Base-by-base conservation (phyloP, 1,140 invertebrate genomes). In the Lycorma delicatula region DNA sequence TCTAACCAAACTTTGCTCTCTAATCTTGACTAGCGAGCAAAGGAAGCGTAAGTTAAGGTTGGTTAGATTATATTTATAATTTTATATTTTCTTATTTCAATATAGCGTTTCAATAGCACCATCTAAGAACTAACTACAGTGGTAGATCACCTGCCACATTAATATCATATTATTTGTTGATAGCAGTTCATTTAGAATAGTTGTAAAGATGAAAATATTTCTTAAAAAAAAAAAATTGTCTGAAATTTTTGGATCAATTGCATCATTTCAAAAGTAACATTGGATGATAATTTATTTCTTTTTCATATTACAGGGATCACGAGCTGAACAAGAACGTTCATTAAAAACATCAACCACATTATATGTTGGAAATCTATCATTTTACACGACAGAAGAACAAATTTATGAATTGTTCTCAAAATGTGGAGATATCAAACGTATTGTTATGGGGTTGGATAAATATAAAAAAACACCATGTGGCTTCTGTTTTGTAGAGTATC, bases 381-480 rank as follows among this genome's bases (percentile, higher is more conserved):
- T 98, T 77, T 98, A 89, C 71, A 99, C 97, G 0, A 97, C 94
- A 3, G 97, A 99, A 73, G 96, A 98, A 75, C 97, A 99, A 78
- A 95, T 99, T 54, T 93, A 97, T 69, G 97, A 99, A 74, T 76
- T 99, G 36, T 99, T 99, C 74, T 86, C 87, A 22, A 86, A 89
- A 73, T 96, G 93, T 73, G 97, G 97, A 6, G 96, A 99, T 74
- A 86, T 99, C 23, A 87, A 94, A 66, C 75, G 93, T 66, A 91
- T 99, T 25, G 84, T 99, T 12, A 99, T 99, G 95, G 97, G 97
- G 1, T 74, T 99, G 48, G 96, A 99, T 71, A 95, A 97, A 68
- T 93, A 91, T 65, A 95, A 93, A 65, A 98, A 98, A 70, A 99
- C 97, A 0, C 97, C 97, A 0, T 99, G 97, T 79, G 97, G 97